Percentiles rank a stretch among this genome's conserved stretches.
Conservation (phyloP, 35 echinoderm and acorn worm species). For the Apostichopus japonicus region DNA sequence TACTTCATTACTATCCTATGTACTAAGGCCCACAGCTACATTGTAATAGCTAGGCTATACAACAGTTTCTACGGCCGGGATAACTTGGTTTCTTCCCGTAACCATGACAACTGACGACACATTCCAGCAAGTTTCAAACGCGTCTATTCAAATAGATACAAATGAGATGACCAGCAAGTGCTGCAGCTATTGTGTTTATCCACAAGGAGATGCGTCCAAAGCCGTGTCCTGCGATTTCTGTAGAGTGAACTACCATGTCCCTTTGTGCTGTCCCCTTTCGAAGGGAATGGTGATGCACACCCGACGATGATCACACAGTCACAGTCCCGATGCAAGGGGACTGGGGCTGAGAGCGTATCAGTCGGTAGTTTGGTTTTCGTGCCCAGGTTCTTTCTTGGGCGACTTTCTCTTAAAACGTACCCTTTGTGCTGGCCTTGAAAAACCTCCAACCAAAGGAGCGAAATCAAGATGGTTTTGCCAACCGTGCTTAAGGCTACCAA, state of each 20-base stretch:
- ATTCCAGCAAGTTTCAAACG: slow-evolving; percentile 24
- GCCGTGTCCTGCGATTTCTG: slow-evolving; percentile 26
- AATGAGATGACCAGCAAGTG: slow-evolving; percentile 24
- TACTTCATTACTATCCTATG: too few species aligned
- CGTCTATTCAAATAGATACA: background rate
- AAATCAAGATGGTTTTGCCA: slow-evolving; percentile 24
- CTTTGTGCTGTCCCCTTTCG: too few species aligned
- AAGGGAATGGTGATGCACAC: too few species aligned
- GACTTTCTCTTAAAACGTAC: too few species aligned
- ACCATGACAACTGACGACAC: slow-evolving; percentile 17
- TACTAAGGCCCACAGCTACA: too few species aligned
- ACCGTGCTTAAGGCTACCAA: slow-evolving; percentile 27
- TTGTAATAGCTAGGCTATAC: too few species aligned
- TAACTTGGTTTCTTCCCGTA: background rate
- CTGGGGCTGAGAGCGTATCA: too few species aligned
- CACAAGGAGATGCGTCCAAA: slow-evolving; percentile 11
- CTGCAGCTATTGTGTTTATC: slow-evolving; percentile 25
- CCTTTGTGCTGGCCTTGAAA: slow-evolving; percentile 10
- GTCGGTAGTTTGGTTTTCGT: too few species aligned
- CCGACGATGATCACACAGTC: too few species aligned
- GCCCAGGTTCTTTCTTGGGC: too few species aligned
- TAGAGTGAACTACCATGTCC: background rate
- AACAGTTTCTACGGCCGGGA: too few species aligned
- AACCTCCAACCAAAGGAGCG: background rate
- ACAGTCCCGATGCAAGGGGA: too few species aligned